These are phyloP conservation scores for Papilio protenor DNA, from an alignment of 2,888 invertebrate genomes.

Conservation along the genomic window DNA sequence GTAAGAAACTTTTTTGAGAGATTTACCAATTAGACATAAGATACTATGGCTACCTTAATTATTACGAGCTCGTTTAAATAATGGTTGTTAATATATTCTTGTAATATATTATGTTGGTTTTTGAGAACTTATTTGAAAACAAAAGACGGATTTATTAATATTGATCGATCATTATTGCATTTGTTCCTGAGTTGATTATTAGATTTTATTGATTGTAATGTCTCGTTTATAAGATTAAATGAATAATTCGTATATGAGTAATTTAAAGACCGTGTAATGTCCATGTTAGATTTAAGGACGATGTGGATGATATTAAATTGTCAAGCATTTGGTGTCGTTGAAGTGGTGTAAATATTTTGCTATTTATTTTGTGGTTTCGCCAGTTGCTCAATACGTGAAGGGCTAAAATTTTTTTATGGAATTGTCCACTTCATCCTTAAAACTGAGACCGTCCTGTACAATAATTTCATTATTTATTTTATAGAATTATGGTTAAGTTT, in stretches of 20 bases:
- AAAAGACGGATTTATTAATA: slow-evolving; percentile 72
- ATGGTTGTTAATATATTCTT: slow-evolving; percentile 82
- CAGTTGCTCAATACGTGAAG: slow-evolving; percentile 54
- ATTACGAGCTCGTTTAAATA: slow-evolving; percentile 70
- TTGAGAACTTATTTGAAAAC: slow-evolving; percentile 74
- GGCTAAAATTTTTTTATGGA: slow-evolving; percentile 49
- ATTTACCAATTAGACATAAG: slow-evolving; percentile 82
- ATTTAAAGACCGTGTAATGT: slow-evolving; percentile 71
- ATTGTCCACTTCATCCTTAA: slow-evolving; percentile 72
- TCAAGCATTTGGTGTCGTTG: slow-evolving; percentile 46
- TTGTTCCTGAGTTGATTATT: slow-evolving; percentile 84
- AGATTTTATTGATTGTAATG: slow-evolving; percentile 78
- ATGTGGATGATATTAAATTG: slow-evolving; percentile 60
- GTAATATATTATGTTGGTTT: slow-evolving; percentile 79
- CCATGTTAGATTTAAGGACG: slow-evolving; percentile 67
- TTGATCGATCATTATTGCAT: slow-evolving; percentile 83
- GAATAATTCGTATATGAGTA: slow-evolving; percentile 73
- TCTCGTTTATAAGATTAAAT: slow-evolving; percentile 69
- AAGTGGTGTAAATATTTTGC: slow-evolving; percentile 54
- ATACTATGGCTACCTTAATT: slow-evolving; percentile 79
- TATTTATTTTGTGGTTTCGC: slow-evolving; percentile 52
- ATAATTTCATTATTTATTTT: slow-evolving; percentile 81
- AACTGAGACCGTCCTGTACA: slow-evolving; percentile 75
- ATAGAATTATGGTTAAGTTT: slow-evolving; percentile 75
- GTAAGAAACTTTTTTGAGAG: slow-evolving; percentile 76